Evolutionary conservation across 2,888 invertebrate species (phyloP).

Genomic region (Marasmarcha lunaedactyla): DNA sequence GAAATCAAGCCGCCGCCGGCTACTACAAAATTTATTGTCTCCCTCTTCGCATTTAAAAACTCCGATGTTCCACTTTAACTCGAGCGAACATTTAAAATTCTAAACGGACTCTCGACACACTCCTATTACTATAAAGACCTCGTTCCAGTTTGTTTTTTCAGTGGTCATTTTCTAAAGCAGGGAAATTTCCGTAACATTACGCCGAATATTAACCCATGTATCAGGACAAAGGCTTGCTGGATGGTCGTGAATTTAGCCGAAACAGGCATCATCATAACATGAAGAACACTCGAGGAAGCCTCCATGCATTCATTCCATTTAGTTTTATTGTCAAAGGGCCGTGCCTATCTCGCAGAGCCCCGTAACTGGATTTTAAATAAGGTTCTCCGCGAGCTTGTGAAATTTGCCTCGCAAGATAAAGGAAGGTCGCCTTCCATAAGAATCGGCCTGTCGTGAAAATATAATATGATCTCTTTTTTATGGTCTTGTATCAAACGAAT

Average conservation of each 20-base stretch:
- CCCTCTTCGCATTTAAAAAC: conserved; percentile 45
- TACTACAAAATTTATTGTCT: conserved; percentile 60
- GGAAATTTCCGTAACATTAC: conserved; percentile 31
- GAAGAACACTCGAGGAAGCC: conserved; percentile 50
- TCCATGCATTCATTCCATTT: conserved; percentile 68
- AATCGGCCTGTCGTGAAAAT: conserved; percentile 46
- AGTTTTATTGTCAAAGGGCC: conserved; percentile 67
- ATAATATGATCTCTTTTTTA: conserved; percentile 53
- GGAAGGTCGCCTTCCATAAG: conserved; percentile 60
- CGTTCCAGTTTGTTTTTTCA: conserved; percentile 4
- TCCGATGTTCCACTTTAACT: conserved; percentile 26
- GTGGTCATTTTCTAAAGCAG: conserved; percentile 3
- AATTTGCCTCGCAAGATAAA: conserved; percentile 65
- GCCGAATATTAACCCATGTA: conserved; percentile 30
- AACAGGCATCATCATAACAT: conserved; percentile 51
- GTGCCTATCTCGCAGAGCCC: conserved; percentile 59
- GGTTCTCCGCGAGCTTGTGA: conserved; percentile 49
- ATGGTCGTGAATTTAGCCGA: conserved; percentile 36
- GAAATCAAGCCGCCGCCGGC: conserved; percentile 60
- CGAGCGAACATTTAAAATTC: conserved; percentile 34
- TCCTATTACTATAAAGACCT: conserved; percentile 18
- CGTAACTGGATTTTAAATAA: conserved; percentile 70
- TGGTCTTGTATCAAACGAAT: conserved; percentile 36
- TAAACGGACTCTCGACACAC: conserved; percentile 21
- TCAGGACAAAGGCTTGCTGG: not conserved